phyloP scores from a whole-genome alignment of 64 coral and sea anemone genomes.

The Actinia tenebrosa region DNA sequence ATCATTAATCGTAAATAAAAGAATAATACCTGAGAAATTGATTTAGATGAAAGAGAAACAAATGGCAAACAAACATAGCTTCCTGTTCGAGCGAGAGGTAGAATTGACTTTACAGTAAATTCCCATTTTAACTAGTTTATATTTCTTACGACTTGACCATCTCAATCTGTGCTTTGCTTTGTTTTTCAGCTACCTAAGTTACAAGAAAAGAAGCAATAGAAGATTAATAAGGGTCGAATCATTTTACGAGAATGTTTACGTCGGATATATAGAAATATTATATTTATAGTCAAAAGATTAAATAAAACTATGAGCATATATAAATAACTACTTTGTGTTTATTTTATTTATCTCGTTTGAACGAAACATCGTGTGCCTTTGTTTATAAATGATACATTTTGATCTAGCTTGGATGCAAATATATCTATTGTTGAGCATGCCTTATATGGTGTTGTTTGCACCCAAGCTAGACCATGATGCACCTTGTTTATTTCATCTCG shows the following conservation, averaged over 20 bases:
- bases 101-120: not conserved
- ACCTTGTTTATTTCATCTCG: too few species aligned
- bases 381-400: too few species aligned
- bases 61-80: too few species aligned
- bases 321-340: not conserved
- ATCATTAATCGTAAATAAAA: too few species aligned
- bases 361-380: too few species aligned
- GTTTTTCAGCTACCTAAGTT: not conserved
- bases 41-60: too few species aligned
- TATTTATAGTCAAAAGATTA: not conserved
- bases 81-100: not conserved
- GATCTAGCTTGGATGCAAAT: too few species aligned
- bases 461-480: too few species aligned
- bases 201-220: not conserved
- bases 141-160: too few species aligned
- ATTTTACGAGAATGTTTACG: constrained; percentile 1
- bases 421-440: too few species aligned
- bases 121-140: not conserved
- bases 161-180: not conserved
- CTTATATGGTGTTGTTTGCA: too few species aligned
- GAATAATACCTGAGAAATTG: too few species aligned
- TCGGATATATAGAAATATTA: not conserved
- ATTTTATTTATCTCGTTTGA: not conserved
- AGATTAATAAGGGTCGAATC: not conserved
- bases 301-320: constrained; percentile 10